Evolutionary conservation across 2,113 vertebrate genomes (phyloP).

Genomic region (Notothenia rossii): DNA sequence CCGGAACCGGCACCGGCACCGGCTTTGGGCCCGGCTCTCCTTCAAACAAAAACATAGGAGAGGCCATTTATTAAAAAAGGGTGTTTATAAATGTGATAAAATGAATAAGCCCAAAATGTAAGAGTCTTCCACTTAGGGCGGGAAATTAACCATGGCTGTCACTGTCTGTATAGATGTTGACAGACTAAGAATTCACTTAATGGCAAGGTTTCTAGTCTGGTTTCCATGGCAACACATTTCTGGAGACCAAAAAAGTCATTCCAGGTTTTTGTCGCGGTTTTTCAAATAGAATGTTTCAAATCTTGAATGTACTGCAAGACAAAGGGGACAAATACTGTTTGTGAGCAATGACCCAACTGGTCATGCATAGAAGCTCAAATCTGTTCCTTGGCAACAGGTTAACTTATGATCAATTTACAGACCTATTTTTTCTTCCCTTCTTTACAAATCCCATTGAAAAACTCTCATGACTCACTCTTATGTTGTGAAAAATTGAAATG

Average conservation of each 20-base stretch:
- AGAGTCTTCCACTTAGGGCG: neutral
- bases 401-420: neutral
- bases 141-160: slow-evolving; percentile 23
- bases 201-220: slow-evolving; percentile 9
- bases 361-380: neutral
- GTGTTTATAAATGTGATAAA: neutral
- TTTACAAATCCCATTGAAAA: neutral
- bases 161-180: slow-evolving; percentile 21
- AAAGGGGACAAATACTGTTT: neutral
- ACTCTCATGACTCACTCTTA: neutral
- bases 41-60: slow-evolving; percentile 49
- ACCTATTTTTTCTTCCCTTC: neutral
- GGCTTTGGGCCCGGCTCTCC: slow-evolving; percentile 80
- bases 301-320: neutral
- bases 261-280: slow-evolving; percentile 7
- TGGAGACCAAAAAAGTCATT: neutral
- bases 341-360: neutral
- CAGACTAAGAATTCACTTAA: slow-evolving; percentile 10
- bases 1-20: slow-evolving; percentile 73
- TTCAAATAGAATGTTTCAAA: slow-evolving; percentile 17
- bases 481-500: neutral
- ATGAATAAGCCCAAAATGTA: neutral
- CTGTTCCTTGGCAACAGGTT: neutral
- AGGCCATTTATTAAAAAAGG: neutral
- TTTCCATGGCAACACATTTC: slow-evolving; percentile 35